Conservation (phyloP, 1,140 invertebrate genomes). For the Parasteatoda tepidariorum region DNA sequence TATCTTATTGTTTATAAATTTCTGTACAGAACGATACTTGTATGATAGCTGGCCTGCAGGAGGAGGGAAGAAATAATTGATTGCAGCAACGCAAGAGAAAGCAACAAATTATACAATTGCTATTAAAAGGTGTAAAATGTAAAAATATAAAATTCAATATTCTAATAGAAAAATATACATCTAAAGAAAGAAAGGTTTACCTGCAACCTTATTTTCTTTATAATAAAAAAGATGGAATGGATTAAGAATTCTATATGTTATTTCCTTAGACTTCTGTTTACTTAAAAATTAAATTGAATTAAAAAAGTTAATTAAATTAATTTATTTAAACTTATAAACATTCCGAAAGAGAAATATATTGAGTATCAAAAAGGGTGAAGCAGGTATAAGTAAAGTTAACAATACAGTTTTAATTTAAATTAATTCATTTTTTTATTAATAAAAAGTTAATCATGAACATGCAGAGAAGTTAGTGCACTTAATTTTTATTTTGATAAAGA, state of each 20-base stretch:
- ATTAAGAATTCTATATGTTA: not conserved
- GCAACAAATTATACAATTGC: not conserved
- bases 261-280: not conserved
- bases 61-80: not conserved
- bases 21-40: conserved; percentile 38
- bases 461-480: too few relatives aligned
- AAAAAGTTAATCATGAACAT: too few relatives aligned
- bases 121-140: not conserved
- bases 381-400: not conserved
- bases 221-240: not conserved
- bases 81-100: not conserved
- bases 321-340: not conserved
- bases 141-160: not conserved
- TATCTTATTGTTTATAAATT: conserved; percentile 29
- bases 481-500: too few relatives aligned
- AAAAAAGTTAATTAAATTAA: not conserved
- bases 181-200: conserved; percentile 15
- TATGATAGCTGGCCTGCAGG: conserved; percentile 12
- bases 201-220: conserved; percentile 32
- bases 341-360: conserved; percentile 7
- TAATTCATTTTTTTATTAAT: too few relatives aligned
- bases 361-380: not conserved
- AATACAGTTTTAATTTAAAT: not conserved
- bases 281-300: not conserved
- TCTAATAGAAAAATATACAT: not conserved